Evolutionary conservation across 2,888 invertebrate species (phyloP).

Genomic region (Rhyacophila evoluta): DNA sequence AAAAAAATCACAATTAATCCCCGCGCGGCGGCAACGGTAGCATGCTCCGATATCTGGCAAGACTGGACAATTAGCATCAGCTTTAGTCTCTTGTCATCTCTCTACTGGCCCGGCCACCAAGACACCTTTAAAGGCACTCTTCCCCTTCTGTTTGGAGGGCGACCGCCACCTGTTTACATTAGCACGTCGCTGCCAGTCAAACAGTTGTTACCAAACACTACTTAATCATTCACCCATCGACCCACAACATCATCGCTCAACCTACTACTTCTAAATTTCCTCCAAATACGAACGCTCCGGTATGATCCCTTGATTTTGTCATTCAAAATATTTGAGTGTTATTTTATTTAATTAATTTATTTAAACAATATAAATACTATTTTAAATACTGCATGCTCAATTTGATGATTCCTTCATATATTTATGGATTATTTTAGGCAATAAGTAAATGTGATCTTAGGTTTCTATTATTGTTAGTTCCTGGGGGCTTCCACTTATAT

Average conservation of each 20-base stretch:
- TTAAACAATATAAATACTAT: not conserved
- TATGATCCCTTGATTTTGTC: constrained; percentile 28
- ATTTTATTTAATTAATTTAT: constrained; percentile 9
- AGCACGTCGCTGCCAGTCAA: constrained; percentile 24
- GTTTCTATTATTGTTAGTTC: not conserved
- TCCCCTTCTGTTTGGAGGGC: constrained; percentile 24
- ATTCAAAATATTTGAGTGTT: constrained; percentile 25
- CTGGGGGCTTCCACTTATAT: not conserved
- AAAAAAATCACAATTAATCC: constrained; percentile 20
- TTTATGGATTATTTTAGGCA: not conserved
- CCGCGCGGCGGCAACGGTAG: constrained; percentile 25
- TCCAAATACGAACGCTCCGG: constrained; percentile 12
- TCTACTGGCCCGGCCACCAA: constrained; percentile 17
- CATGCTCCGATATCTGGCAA: not conserved
- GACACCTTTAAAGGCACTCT: constrained; percentile 24
- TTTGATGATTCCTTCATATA: not conserved
- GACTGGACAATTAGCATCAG: constrained; percentile 29
- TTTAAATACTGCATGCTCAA: constrained; percentile 13
- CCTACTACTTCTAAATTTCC: constrained; percentile 30
- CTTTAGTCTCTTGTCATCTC: constrained; percentile 22
- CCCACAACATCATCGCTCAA: constrained; percentile 26
- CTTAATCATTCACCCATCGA: constrained; percentile 25
- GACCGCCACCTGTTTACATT: constrained; percentile 7
- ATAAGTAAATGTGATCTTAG: constrained; percentile 1
- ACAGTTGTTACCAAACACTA: constrained; percentile 16